Evolutionary conservation across 2,113 vertebrate genomes (phyloP).

Genomic region (Mustelus asterias): DNA sequence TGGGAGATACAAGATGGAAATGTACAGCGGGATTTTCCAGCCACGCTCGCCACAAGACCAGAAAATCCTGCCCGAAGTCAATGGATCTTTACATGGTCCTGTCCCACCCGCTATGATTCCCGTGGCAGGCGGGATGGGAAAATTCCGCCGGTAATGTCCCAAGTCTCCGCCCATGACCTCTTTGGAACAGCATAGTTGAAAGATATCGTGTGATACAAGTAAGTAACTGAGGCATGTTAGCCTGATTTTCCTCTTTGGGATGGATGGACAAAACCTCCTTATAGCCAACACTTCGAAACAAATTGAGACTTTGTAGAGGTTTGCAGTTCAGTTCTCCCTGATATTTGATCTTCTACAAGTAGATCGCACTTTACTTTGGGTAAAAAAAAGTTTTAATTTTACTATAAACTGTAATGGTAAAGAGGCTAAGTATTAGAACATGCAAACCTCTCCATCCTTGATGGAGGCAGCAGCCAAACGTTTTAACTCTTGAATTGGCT

Average conservation of each 20-base stretch:
- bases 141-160: too few species aligned
- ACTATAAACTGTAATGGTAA: not conserved
- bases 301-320: not conserved
- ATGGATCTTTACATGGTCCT: too few species aligned
- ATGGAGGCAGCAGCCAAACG: constrained; percentile 81
- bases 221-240: not conserved
- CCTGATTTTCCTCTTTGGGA: not conserved
- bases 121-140: too few species aligned
- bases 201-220: not conserved
- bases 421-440: not conserved
- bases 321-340: not conserved
- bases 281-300: not conserved
- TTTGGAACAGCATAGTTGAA: not conserved
- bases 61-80: too few species aligned
- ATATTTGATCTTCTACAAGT: not conserved
- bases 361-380: not conserved
- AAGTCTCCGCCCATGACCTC: not conserved
- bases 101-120: too few species aligned
- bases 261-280: not conserved
- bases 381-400: not conserved
- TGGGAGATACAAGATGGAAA: not conserved
- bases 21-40: not conserved
- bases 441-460: constrained; percentile 82
- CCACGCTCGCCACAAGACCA: too few species aligned
- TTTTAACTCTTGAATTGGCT: constrained; percentile 81